Percentiles rank a stretch among this genome's conserved stretches.
These are phyloP conservation scores for Galaxea fascicularis DNA, from an alignment of 92 coral and sea anemone species.

Conservation along the genomic window DNA sequence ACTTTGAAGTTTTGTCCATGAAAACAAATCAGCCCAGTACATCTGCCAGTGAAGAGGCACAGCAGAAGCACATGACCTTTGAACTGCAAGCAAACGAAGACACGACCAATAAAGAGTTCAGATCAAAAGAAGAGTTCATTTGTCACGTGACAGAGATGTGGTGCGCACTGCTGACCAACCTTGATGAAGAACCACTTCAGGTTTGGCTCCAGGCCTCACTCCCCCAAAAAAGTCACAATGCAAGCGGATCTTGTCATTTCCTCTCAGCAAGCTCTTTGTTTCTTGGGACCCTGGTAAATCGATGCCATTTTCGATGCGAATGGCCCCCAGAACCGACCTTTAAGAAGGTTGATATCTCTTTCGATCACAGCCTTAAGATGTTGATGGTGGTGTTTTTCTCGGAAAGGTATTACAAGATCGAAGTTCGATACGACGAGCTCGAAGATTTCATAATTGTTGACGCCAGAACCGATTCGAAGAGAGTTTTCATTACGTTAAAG, in stretches of 20 bases:
- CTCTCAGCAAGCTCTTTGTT: slow-evolving; percentile 32
- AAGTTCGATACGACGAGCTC: slow-evolving; percentile 78
- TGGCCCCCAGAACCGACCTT: slow-evolving; percentile 40
- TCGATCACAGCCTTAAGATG: slow-evolving; percentile 54
- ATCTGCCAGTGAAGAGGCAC: not conserved
- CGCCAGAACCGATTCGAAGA: not conserved
- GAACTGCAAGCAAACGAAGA: slow-evolving; percentile 35
- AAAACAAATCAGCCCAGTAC: not conserved
- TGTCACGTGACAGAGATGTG: slow-evolving; percentile 39
- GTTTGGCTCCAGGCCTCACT: slow-evolving; percentile 47
- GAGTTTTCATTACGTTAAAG: slow-evolving; percentile 53
- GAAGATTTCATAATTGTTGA: slow-evolving; percentile 79
- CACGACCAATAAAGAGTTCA: slow-evolving; percentile 12
- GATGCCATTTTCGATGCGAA: slow-evolving; percentile 43
- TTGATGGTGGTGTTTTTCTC: slow-evolving; percentile 15
- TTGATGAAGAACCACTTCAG: slow-evolving; percentile 45
- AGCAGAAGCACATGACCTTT: slow-evolving; percentile 6
- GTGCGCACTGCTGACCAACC: slow-evolving; percentile 36
- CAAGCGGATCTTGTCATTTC: slow-evolving; percentile 4
- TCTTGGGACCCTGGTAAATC: slow-evolving; percentile 47
- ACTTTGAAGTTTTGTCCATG: slow-evolving; percentile 53
- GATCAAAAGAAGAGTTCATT: slow-evolving; percentile 49
- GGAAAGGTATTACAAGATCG: slow-evolving; percentile 28
- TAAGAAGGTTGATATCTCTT: slow-evolving; percentile 5
- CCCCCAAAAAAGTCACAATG: slow-evolving; percentile 10